Conservation (phyloP, 2,797 vertebrate species). For the Acipenser transmontanus region DNA sequence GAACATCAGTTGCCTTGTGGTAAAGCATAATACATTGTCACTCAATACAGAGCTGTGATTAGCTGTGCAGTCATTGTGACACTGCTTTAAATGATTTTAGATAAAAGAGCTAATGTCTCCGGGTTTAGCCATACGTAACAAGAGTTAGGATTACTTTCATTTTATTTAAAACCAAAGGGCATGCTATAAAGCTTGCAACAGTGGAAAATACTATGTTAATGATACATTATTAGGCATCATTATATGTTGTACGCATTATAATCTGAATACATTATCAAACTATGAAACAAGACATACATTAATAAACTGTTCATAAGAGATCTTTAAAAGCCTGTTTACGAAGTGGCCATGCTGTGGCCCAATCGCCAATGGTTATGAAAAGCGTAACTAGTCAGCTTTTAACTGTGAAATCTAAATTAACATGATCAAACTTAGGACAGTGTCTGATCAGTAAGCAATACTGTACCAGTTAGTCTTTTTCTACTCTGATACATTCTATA, state of each 20-base stretch:
- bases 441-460: not conserved
- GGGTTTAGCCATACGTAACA: slow-evolving; percentile 2
- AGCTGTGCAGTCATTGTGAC: slow-evolving; percentile 14
- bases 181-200: not conserved
- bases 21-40: slow-evolving; percentile 13
- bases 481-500: not conserved
- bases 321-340: not conserved
- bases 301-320: not conserved
- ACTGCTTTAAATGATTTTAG: slow-evolving; percentile 5
- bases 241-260: not conserved
- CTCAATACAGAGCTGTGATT: slow-evolving; percentile 21
- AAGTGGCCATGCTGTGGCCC: not conserved
- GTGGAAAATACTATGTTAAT: not conserved
- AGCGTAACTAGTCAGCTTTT: slow-evolving; percentile 2
- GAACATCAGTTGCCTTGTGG: slow-evolving; percentile 13
- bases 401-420: slow-evolving; percentile 4
- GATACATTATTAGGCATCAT: not conserved
- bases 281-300: not conserved
- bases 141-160: not conserved
- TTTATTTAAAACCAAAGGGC: not conserved
- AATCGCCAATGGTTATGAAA: not conserved
- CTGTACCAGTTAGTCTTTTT: not conserved
- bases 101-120: slow-evolving; percentile 12
- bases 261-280: too few species aligned
- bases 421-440: not conserved